These are phyloP conservation scores for Papilio protenor DNA, from an alignment of 2,888 invertebrate species.

Conservation along the genomic window DNA sequence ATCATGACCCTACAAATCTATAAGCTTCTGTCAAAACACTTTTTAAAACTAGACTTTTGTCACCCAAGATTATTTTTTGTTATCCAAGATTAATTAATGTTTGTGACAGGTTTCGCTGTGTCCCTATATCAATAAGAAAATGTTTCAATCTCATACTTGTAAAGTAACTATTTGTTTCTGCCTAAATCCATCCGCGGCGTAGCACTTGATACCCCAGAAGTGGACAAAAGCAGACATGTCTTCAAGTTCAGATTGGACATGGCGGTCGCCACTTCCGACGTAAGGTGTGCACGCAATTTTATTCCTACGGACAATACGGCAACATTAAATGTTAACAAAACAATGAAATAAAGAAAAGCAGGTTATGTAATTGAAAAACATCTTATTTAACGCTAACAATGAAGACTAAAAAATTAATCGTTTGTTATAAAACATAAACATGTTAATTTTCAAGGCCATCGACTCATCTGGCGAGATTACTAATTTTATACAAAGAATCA, in stretches of 20 bases:
- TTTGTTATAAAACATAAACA: no score
- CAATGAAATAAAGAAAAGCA: background rate
- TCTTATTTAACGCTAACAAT: background rate
- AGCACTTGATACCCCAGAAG: slow-evolving; percentile 18
- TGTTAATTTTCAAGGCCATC: background rate
- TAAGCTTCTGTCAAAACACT: no score
- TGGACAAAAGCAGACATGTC: slow-evolving; percentile 35
- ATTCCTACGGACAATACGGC: slow-evolving; percentile 30
- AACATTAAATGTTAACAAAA: background rate
- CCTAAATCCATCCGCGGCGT: slow-evolving; percentile 22
- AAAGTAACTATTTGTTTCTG: background rate
- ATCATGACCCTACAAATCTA: no score
- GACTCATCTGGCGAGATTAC: background rate
- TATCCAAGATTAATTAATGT: no score
- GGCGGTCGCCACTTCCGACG: slow-evolving; percentile 51
- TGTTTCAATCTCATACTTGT: background rate
- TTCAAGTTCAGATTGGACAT: slow-evolving; percentile 40
- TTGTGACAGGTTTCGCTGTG: no score
- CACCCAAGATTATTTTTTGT: no score
- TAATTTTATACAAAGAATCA: background rate
- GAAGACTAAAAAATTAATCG: no score
- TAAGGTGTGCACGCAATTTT: slow-evolving; percentile 49
- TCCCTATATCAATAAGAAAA: background rate
- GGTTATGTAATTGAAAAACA: background rate
- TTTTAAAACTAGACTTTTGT: no score